Evolutionary conservation across 2,113 vertebrate genomes (phyloP).

Genomic region (Glaucomys volans): DNA sequence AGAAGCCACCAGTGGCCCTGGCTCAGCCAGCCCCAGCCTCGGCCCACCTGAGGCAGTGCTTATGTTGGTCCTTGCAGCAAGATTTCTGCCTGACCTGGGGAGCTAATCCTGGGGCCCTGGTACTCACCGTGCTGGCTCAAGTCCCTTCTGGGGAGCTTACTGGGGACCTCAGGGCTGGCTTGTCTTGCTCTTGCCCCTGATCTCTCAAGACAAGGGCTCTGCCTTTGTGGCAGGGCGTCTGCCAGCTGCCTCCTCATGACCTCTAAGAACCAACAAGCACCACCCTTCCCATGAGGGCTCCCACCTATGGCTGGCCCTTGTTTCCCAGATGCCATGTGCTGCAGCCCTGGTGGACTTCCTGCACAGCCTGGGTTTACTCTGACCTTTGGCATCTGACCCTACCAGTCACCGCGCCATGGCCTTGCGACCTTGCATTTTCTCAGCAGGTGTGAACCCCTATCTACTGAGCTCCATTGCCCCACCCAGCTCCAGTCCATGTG

Average conservation of each 20-base stretch:
- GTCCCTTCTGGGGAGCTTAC: background rate
- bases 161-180: background rate
- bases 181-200: background rate
- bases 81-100: too few species aligned
- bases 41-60: background rate
- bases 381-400: slow-evolving; percentile 1
- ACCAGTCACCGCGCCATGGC: background rate
- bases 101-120: background rate
- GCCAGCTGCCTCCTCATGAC: background rate
- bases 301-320: background rate
- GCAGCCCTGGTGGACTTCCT: background rate
- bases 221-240: background rate
- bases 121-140: background rate
- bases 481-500: background rate
- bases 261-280: background rate
- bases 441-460: background rate
- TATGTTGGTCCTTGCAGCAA: background rate
- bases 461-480: background rate
- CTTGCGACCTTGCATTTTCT: slow-evolving; percentile 24
- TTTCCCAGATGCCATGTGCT: background rate
- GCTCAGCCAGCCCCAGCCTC: background rate
- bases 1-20: background rate
- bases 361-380: background rate
- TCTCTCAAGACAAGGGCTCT: background rate
- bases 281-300: background rate